Base-by-base conservation (phyloP, 2,888 invertebrate species). In the Eudemis profundana region DNA sequence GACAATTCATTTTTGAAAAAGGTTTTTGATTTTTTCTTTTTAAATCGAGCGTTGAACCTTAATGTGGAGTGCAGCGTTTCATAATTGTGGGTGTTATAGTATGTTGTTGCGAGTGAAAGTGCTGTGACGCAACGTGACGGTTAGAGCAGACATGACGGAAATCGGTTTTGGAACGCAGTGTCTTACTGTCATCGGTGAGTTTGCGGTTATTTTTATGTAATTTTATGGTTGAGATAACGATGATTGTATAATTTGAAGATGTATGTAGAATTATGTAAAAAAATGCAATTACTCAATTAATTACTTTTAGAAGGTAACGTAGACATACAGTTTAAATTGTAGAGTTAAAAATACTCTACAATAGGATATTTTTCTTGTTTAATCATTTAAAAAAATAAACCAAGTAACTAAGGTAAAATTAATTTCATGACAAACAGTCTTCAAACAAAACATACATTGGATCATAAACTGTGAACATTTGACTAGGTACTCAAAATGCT, bases 111-210 rank as follows among this genome's bases (percentile, higher is more conserved):
- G 57, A 89, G 90, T 90, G 91, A 91, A 91, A 91, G 91, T 90
- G 89, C 62, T 74, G 84, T 90, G 89, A 90, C 90, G 90, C 86
- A 90, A 90, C 78, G 74, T 87, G 87, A 86, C 86, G 87, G 89
- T 89, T 53, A 86, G 84, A 85, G 73, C 72, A 79, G 77, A 74
- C 82, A 89, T 90, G 90, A 86, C 90, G 85, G 85, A 87, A 87
- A 82, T 83, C 75, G 78, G 80, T 74, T 81, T 87, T 75, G 85
- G 87, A 85, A 88, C 86, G 79, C 80, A 73, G 79, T 86, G 83
- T 80, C 81, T 87, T 82, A 82, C 84, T 78, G 81, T 86, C 79
- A 78, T 89, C 67, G 87, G 90, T 90, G 70, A 88, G 90, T 85
- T 70, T 70, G 71, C 73, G 74, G 69, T 61, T 65, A 44, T 38